These are phyloP conservation scores for Phytoseiulus persimilis DNA, from an alignment of 2,888 invertebrate genomes.

Conservation along the genomic window DNA sequence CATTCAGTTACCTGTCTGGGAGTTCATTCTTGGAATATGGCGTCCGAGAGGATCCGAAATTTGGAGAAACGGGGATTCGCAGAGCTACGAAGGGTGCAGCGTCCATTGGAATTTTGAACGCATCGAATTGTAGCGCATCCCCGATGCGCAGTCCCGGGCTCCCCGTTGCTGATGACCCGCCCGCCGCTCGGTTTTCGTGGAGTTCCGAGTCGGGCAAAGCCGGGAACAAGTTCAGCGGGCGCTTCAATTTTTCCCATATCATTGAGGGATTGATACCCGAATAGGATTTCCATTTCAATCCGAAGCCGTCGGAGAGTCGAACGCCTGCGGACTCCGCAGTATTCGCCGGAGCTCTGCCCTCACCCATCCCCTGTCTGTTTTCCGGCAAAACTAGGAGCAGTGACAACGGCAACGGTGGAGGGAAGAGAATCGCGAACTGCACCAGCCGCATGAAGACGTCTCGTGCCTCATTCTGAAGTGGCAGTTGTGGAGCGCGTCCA, in stretches of 20 bases:
- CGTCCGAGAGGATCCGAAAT: not conserved
- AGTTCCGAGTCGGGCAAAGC: too few species aligned
- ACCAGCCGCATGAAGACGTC: not conserved
- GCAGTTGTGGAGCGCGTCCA: too few species aligned
- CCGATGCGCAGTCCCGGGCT: not conserved
- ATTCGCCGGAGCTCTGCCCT: not conserved
- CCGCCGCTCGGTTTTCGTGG: not conserved
- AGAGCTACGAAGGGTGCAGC: not conserved
- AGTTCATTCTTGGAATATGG: not conserved
- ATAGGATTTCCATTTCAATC: too few species aligned
- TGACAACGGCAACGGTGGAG: not conserved
- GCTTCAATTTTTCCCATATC: too few species aligned
- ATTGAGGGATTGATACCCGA: too few species aligned
- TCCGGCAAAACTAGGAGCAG: not conserved
- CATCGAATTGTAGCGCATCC: not conserved
- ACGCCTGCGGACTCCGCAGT: too few species aligned
- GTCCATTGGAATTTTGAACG: not conserved
- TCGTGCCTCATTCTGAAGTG: not conserved
- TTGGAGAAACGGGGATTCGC: not conserved
- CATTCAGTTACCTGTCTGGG: not conserved
- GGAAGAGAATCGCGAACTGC: not conserved
- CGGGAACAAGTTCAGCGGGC: too few species aligned
- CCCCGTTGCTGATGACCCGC: too few species aligned
- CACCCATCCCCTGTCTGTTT: not conserved
- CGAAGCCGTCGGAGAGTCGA: too few species aligned